phyloP scores from a whole-genome alignment of 2,888 invertebrate genomes.

The Acleris cristana region DNA sequence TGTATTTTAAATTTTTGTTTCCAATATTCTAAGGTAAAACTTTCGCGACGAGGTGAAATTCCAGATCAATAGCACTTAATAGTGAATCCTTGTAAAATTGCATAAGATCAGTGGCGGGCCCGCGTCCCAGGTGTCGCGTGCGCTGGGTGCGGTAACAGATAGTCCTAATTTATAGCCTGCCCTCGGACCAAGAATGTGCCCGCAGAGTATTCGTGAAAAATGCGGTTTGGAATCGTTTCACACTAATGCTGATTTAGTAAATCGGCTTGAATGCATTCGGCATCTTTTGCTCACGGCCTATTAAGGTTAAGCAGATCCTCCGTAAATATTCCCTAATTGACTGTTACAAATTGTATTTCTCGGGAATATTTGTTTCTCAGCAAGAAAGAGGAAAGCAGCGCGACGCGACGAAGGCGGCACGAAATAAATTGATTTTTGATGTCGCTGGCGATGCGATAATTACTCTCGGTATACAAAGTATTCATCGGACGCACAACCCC shows the following conservation, averaged over 20 bases:
- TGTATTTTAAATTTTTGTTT: conserved; percentile 4
- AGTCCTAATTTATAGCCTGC: conserved; percentile 37
- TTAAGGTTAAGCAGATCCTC: conserved; percentile 47
- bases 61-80: conserved; percentile 26
- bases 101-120: conserved; percentile 30
- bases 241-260: conserved; percentile 21
- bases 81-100: conserved; percentile 34
- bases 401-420: conserved; percentile 49
- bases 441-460: conserved; percentile 59
- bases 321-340: conserved; percentile 53
- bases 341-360: conserved; percentile 55
- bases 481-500: conserved; percentile 41
- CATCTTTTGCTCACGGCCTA: conserved; percentile 36
- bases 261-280: conserved; percentile 25
- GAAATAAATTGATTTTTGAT: conserved; percentile 78
- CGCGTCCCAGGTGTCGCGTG: conserved; percentile 34
- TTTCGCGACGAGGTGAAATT: background rate
- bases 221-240: conserved; percentile 19
- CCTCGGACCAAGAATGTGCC: conserved; percentile 30
- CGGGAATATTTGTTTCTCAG: conserved; percentile 54
- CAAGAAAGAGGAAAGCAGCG: conserved; percentile 51
- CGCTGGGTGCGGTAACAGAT: conserved; percentile 33
- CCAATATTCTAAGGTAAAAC: conserved; percentile 7
- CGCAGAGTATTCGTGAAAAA: conserved; percentile 30
- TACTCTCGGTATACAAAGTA: conserved; percentile 55